Conservation (phyloP, 2,113 vertebrate genomes). For the Rhinoderma darwinii region DNA sequence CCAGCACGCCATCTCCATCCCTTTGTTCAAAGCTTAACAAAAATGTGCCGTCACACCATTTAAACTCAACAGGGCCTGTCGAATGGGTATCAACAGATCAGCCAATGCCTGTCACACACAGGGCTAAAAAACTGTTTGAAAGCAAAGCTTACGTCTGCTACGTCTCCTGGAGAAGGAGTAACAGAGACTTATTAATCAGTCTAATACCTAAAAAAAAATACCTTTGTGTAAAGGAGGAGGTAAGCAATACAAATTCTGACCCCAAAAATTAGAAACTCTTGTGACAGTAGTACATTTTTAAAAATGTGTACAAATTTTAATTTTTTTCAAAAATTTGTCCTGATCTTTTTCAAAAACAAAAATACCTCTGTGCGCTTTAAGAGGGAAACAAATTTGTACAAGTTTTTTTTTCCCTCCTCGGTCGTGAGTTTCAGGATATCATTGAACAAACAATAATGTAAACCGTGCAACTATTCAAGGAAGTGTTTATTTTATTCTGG, state of each 20-base stretch:
- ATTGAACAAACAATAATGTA: constrained; percentile 60
- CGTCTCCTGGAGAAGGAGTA: constrained; percentile 64
- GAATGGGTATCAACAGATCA: constrained; percentile 92
- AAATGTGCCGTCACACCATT: constrained; percentile 97
- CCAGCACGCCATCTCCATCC: constrained; percentile 84
- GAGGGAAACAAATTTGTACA: background rate
- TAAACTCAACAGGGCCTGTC: constrained; percentile 96
- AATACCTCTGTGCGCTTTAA: background rate
- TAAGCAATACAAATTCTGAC: background rate
- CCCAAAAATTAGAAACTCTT: background rate
- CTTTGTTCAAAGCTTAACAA: constrained; percentile 99
- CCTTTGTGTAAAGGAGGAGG: background rate
- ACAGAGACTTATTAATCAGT: constrained; percentile 71
- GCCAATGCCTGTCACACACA: constrained; percentile 87
- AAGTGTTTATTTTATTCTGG: constrained; percentile 64
- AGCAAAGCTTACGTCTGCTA: constrained; percentile 78
- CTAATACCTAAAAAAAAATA: constrained; percentile 45
- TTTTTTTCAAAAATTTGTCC: background rate
- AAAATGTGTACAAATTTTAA: background rate
- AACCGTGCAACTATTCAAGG: constrained; percentile 61
- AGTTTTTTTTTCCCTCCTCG: background rate
- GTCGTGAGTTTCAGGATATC: constrained; percentile 40
- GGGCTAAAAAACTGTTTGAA: constrained; percentile 79
- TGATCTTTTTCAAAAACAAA: background rate
- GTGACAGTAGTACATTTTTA: background rate